phyloP scores from a whole-genome alignment of 2,888 invertebrate genomes.

The Yponomeuta malinellus region DNA sequence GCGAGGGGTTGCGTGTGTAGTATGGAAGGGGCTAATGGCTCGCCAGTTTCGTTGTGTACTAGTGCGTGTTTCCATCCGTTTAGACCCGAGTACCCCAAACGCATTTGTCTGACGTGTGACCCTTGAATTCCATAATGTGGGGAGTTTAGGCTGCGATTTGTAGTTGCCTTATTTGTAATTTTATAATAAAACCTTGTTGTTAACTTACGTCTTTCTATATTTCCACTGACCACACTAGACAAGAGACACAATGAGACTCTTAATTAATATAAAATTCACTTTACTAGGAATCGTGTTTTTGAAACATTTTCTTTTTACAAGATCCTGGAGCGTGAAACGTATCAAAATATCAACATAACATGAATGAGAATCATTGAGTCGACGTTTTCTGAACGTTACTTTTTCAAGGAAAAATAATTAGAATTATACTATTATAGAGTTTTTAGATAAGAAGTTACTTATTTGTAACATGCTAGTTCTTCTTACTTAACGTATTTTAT shows the following conservation, averaged over 20 bases:
- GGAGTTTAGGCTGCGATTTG: conserved; percentile 38
- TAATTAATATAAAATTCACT: conserved; percentile 21
- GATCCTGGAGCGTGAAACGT: conserved; percentile 19
- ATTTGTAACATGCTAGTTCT: no score
- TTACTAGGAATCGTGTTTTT: conserved; percentile 31
- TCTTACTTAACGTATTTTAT: no score
- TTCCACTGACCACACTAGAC: conserved; percentile 3
- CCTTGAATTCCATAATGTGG: conserved; percentile 28
- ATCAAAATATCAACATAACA: conserved; percentile 41
- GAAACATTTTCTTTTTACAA: conserved; percentile 25
- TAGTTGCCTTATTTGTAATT: conserved; percentile 56
- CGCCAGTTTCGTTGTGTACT: conserved; percentile 9
- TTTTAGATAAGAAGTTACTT: no score
- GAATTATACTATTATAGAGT: no score
- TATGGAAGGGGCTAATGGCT: no score
- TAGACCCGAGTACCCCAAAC: conserved; percentile 13
- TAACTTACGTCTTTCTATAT: conserved; percentile 13
- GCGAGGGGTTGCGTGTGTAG: no score
- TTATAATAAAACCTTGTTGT: conserved; percentile 52
- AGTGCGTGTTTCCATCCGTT: neutral
- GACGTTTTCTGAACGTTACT: neutral
- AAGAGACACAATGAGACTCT: conserved; percentile 23
- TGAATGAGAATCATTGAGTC: conserved; percentile 21
- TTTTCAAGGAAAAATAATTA: neutral
- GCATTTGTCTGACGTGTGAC: conserved; percentile 26